Evolutionary conservation across 2,888 invertebrate genomes (phyloP).

Genomic region (Lacanobia oleracea): DNA sequence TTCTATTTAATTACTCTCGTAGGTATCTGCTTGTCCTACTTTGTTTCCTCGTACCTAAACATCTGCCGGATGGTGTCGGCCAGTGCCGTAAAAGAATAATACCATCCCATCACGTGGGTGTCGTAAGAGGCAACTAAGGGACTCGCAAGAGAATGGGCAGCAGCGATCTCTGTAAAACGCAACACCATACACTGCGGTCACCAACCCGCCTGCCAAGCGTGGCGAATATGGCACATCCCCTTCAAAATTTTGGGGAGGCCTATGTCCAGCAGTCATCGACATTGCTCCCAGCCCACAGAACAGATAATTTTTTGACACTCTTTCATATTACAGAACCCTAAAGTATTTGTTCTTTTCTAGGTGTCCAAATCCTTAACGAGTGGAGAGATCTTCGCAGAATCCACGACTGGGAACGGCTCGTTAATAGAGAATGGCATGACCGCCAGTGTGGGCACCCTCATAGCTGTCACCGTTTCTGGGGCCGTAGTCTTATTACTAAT

Average conservation of each 20-base stretch:
- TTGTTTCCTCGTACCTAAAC: not conserved
- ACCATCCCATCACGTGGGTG: no score
- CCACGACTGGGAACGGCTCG: slow-evolving; percentile 73
- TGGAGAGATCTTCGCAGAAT: slow-evolving; percentile 74
- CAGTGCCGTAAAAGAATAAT: no score
- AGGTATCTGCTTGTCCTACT: not conserved
- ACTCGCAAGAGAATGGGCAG: no score
- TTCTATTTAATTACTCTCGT: not conserved
- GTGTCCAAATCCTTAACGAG: slow-evolving; percentile 76
- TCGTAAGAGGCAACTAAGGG: no score
- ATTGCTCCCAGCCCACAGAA: not conserved
- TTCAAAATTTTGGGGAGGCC: no score
- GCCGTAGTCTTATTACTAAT: slow-evolving; percentile 78
- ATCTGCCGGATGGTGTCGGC: no score
- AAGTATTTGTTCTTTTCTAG: slow-evolving; percentile 66
- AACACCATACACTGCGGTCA: no score
- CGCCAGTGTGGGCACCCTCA: slow-evolving; percentile 72
- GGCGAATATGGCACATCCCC: no score
- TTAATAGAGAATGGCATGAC: slow-evolving; percentile 71
- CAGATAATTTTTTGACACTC: not conserved
- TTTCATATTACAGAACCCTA: not conserved
- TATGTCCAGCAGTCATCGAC: no score
- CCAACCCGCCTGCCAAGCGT: no score
- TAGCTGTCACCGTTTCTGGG: slow-evolving; percentile 77
- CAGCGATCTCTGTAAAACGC: no score